phyloP scores from a whole-genome alignment of 2,888 invertebrate genomes.

The Drosophila prostipennis region DNA sequence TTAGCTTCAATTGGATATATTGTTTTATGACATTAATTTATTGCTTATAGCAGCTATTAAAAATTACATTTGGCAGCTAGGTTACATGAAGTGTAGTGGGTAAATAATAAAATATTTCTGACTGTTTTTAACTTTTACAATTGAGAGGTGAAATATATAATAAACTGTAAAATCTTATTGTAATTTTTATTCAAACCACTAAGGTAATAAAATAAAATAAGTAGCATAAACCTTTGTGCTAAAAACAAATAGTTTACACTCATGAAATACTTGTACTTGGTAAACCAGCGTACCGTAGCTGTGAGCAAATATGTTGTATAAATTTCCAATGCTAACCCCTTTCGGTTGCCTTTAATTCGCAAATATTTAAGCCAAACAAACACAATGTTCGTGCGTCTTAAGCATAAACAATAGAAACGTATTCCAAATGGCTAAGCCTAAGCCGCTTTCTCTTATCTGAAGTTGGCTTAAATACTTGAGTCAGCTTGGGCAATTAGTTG shows the following conservation, averaged over 20 bases:
- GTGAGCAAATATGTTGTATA: slow-evolving; percentile 31
- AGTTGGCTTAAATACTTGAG: slow-evolving; percentile 66
- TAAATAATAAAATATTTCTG: too few relatives aligned
- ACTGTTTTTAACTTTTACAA: background rate
- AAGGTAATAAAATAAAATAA: slow-evolving; percentile 3
- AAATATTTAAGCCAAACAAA: slow-evolving; percentile 25
- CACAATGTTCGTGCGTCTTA: slow-evolving; percentile 25
- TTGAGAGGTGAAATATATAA: background rate
- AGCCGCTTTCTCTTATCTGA: slow-evolving; percentile 52
- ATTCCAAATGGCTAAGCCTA: slow-evolving; percentile 8
- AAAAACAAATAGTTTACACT: slow-evolving; percentile 6
- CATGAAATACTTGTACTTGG: slow-evolving; percentile 6
- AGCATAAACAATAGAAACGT: slow-evolving; percentile 20
- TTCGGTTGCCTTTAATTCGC: slow-evolving; percentile 12
- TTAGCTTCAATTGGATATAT: background rate
- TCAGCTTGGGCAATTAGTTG: slow-evolving; percentile 69
- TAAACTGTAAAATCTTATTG: background rate
- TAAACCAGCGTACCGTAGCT: slow-evolving; percentile 13
- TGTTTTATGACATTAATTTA: background rate
- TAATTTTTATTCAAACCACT: background rate
- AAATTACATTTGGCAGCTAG: background rate
- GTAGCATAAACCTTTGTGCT: background rate
- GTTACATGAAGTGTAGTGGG: too few relatives aligned
- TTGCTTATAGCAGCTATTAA: background rate
- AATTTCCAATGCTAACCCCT: slow-evolving; percentile 15